Evolutionary conservation across 1,140 invertebrate species (phyloP).

Genomic region (Drosophila littoralis): DNA sequence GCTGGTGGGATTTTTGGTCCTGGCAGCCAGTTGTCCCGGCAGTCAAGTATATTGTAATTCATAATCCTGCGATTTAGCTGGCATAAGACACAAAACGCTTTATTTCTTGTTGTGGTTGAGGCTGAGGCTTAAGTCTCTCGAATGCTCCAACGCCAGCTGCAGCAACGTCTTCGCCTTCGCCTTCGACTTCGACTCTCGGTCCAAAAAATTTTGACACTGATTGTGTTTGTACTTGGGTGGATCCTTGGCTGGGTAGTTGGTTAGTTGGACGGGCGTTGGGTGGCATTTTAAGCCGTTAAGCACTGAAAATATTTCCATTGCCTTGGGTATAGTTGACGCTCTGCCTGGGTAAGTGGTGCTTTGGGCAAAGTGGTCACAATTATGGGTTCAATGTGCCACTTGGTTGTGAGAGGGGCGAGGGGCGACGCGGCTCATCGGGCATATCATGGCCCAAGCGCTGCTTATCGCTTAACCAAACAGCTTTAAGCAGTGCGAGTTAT

Average conservation of each 20-base stretch:
- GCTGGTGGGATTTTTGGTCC: conserved; percentile 2
- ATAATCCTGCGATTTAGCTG: conserved; percentile 77
- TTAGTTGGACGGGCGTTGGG: neutral
- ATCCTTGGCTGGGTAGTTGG: no score
- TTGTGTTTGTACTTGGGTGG: conserved; percentile 63
- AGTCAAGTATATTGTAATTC: conserved; percentile 78
- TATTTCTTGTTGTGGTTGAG: conserved; percentile 69
- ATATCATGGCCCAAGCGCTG: conserved; percentile 12
- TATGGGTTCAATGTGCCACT: conserved; percentile 48
- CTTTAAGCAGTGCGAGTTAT: conserved; percentile 16
- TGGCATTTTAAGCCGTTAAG: conserved; percentile 63
- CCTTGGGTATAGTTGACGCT: conserved; percentile 31
- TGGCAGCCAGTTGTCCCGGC: conserved; percentile 36
- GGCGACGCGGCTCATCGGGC: neutral
- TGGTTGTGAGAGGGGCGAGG: neutral
- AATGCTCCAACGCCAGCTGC: conserved; percentile 12
- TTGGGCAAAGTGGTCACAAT: conserved; percentile 45
- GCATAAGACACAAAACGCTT: conserved; percentile 74
- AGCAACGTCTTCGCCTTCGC: conserved; percentile 16
- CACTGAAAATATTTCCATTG: conserved; percentile 66
- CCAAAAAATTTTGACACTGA: conserved; percentile 78
- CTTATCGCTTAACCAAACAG: conserved; percentile 18
- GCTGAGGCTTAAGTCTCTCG: conserved; percentile 51
- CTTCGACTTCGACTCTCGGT: conserved; percentile 32
- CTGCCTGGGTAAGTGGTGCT: conserved; percentile 25